These are phyloP conservation scores for Spatulosminthurus flaviceps DNA, from an alignment of 2,888 invertebrate species.

Conservation along the genomic window DNA sequence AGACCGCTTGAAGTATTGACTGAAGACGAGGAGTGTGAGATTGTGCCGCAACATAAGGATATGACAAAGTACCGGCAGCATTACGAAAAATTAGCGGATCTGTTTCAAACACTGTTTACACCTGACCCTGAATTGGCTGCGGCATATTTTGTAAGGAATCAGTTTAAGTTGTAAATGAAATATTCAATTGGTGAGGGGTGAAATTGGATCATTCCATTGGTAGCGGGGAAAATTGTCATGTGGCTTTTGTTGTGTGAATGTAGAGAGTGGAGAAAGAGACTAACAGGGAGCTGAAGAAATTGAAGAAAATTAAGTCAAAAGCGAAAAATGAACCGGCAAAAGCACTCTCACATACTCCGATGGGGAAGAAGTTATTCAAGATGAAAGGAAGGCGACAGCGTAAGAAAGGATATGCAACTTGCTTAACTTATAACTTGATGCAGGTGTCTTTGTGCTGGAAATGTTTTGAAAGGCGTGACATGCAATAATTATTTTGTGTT, in stretches of 20 bases:
- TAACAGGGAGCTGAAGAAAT: not conserved
- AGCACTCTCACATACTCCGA: not conserved
- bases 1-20: not conserved
- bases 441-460: no score
- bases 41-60: not conserved
- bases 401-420: no score
- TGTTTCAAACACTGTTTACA: not conserved
- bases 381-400: not conserved
- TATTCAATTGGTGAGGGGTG: not conserved
- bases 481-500: slow-evolving; percentile 2
- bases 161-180: not conserved
- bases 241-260: not conserved
- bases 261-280: not conserved
- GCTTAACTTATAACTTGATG: no score
- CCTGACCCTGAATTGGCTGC: not conserved
- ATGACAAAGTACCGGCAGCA: not conserved
- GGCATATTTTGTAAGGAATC: not conserved
- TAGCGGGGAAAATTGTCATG: not conserved
- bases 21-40: not conserved
- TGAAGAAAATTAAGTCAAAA: not conserved
- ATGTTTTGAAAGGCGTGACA: no score
- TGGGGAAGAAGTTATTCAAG: not conserved
- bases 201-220: not conserved
- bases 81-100: not conserved
- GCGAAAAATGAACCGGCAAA: not conserved